Evolutionary conservation across 2,888 invertebrate species (phyloP).

Genomic region (Hofmannophila pseudospretella): DNA sequence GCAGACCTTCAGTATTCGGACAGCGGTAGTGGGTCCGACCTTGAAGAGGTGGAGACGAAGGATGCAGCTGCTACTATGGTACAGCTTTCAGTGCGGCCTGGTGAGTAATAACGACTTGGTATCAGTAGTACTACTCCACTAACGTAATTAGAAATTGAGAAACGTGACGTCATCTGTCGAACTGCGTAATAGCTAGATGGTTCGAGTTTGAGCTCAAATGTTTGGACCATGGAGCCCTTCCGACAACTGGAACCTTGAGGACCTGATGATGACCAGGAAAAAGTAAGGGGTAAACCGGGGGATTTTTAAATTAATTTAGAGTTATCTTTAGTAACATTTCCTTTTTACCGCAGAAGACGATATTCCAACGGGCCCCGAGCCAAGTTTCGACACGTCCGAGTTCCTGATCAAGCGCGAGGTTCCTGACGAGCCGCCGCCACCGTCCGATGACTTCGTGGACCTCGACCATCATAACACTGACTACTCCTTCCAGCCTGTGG

Average conservation of each 20-base stretch:
- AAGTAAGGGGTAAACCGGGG: too few species aligned
- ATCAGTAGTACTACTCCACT: too few species aligned
- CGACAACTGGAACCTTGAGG: too few species aligned
- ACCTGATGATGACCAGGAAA: too few species aligned
- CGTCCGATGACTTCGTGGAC: slow-evolving; percentile 55
- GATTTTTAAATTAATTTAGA: neutral
- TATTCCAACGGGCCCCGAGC: slow-evolving; percentile 84
- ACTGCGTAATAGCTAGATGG: too few species aligned
- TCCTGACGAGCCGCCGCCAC: slow-evolving; percentile 53
- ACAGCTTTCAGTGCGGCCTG: slow-evolving; percentile 74
- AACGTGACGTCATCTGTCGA: too few species aligned
- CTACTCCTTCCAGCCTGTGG: slow-evolving; percentile 54
- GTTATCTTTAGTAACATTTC: neutral
- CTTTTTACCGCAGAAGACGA: slow-evolving; percentile 47
- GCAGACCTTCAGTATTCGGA: slow-evolving; percentile 72
- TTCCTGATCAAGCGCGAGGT: slow-evolving; percentile 80
- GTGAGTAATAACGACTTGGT: too few species aligned
- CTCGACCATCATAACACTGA: slow-evolving; percentile 48
- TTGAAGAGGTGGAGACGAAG: slow-evolving; percentile 77
- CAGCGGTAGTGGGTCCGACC: slow-evolving; percentile 63
- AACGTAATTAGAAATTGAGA: too few species aligned
- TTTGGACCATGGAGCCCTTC: too few species aligned
- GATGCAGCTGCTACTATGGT: slow-evolving; percentile 88
- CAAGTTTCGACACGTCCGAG: slow-evolving; percentile 92
- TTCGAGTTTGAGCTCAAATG: too few species aligned